Conservation (phyloP, 2,113 vertebrate genomes). For the Nyctibius bracteatus region DNA sequence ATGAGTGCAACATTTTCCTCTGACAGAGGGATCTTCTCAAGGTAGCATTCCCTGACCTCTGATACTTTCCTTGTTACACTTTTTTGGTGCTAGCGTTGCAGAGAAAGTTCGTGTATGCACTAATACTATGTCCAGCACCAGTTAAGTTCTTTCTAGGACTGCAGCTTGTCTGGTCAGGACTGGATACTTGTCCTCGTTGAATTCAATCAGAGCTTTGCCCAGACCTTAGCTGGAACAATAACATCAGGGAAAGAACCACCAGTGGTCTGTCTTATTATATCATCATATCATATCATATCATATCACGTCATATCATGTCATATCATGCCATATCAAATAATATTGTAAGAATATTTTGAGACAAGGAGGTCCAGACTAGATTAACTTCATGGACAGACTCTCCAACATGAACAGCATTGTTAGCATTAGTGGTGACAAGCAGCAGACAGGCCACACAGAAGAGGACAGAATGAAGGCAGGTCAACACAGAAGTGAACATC, state of each 20-base stretch:
- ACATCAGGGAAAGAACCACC: neutral
- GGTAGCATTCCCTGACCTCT: neutral
- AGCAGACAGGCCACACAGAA: neutral
- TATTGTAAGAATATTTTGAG: neutral
- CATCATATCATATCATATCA: too few species aligned
- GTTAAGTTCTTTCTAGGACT: neutral
- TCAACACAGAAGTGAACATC: accelerated
- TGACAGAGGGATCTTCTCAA: neutral
- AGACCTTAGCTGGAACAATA: neutral
- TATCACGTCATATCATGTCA: too few species aligned
- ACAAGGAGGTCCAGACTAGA: neutral
- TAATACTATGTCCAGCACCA: neutral
- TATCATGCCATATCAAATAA: neutral
- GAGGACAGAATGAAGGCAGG: neutral
- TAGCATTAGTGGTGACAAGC: neutral
- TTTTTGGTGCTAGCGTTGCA: neutral
- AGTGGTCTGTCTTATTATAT: too few species aligned
- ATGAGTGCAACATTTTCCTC: neutral
- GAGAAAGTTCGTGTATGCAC: neutral
- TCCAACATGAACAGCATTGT: neutral
- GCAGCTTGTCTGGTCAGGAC: neutral
- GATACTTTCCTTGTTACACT: neutral
- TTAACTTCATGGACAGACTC: neutral
- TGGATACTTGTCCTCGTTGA: neutral
- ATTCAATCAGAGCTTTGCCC: neutral